Evolutionary conservation across 2,797 vertebrate genomes (phyloP), one percentile per base, ranked within the genome.

Genomic region (Hypotaenidia okinawae): DNA sequence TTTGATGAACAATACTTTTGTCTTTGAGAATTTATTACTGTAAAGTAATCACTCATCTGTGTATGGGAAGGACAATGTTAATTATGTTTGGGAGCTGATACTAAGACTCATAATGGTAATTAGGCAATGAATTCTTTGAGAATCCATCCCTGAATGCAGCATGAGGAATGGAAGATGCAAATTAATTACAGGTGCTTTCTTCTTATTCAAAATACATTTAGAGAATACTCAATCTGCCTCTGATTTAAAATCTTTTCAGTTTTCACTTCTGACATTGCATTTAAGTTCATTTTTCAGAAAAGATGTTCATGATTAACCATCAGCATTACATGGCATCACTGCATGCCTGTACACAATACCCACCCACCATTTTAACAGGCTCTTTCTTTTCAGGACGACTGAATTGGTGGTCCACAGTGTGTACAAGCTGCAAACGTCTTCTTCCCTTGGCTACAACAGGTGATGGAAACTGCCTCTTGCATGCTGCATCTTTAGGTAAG

Each of bases 371-470:
- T 66, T 23, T 67, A 45, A 77, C 11, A 17, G 9, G 5, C 33
- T 6, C 41, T 93, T 93, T 93, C 82, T 52, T 93, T 97, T 68
- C 97, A 99, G 99, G 99, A 95, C 99, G 99, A 90, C 98, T 99
- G 89, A 99, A 99, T 87, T 99, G 99, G 99, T 99, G 99, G 99
- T 99, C 99, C 94, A 99, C 99, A 1, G 99, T 99, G 97, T 99
- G 99, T 96, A 99, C 98, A 3, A 99, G 99, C 96, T 99, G 99
- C 96, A 99, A 99, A 96, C 99, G 99, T 90, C 99, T 99, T 76
- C 98, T 99, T 91, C 99, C 99, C 57, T 96, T 99, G 97, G 99
- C 99, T 62, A 99, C 99, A 24, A 99, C 99, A 1, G 99, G 99
- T 27, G 99, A 99, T 32, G 99, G 99, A 28, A 99, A 99, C 98